Base-by-base conservation (phyloP, 35 echinoderm and acorn worm genomes). In the Anneissia japonica region DNA sequence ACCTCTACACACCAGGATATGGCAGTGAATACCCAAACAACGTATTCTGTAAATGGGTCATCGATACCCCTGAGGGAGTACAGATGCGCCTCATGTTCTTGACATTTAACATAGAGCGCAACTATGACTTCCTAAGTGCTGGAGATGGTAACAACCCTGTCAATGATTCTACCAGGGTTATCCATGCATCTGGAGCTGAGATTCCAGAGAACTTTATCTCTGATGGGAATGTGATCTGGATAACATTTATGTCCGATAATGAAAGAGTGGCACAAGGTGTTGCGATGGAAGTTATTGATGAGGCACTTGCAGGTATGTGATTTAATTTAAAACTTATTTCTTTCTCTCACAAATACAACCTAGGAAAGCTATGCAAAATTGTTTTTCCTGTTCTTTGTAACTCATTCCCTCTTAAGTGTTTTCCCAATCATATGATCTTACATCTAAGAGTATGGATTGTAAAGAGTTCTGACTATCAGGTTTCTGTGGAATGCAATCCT, bases 171-270 rank as follows among this genome's bases (percentile, higher is more conserved):
- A 90, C 95, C 4, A 32, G 93, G 34, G 72, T 93, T 0, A 75
- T 90, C 0, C 43, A 88, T 35, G 84, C 56, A n/a, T 93, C 95
- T 0, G 95, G 95, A 19, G 82, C 46, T 74, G 34, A 38, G 28
- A 92, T 92, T 55, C 93, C 93, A 2, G 82, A 76, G 34, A 92
- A 89, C 79, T 91, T 96, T 90, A 89, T 86, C 7, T 91, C 95
- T 30, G 39, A 43, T 17, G 45, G 81, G 19, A 87, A 91, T 74
- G 21, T 81, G 40, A 75, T 91, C 0, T 97, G 95, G 95, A 81
- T 97, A 23, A 90, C 88, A 23, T 97, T 97, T 38, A 91, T 46
- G 0, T 51, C 88, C 7, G 88, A 93, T 74, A 51, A 74, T 19
- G 73, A 64, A 34, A 82, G 40, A 30, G 35, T 51, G 21, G 34